Evolutionary conservation across 2,888 invertebrate species (phyloP).

Genomic region (Nemoura dubitans): DNA sequence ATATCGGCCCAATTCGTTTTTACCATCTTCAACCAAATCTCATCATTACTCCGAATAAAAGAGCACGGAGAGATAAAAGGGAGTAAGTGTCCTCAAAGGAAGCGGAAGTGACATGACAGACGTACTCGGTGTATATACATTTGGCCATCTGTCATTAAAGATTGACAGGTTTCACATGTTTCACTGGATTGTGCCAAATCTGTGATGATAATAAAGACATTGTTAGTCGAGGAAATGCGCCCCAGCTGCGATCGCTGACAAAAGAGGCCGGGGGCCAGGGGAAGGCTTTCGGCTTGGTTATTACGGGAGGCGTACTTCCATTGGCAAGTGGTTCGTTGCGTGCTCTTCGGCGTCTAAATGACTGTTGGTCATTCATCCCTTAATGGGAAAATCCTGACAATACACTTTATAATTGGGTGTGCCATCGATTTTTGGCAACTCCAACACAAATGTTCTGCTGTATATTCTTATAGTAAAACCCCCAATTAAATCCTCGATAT

Average conservation of each 20-base stretch:
- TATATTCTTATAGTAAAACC: neutral
- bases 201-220: conserved; percentile 12
- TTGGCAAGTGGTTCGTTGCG: neutral
- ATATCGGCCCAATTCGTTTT: neutral
- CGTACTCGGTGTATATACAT: neutral
- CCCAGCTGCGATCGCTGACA: neutral
- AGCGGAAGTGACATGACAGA: neutral
- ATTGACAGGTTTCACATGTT: conserved; percentile 25
- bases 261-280: neutral
- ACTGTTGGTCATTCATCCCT: neutral
- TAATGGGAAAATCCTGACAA: neutral
- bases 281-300: neutral
- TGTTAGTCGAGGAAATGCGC: neutral
- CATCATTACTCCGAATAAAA: neutral
- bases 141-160: conserved; percentile 17
- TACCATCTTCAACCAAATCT: neutral
- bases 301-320: neutral
- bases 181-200: neutral
- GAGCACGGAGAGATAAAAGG: neutral
- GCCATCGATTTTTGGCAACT: neutral
- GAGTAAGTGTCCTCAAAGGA: neutral
- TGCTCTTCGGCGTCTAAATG: neutral
- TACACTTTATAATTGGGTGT: neutral
- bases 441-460: neutral
- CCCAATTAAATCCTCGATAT: neutral